Evolutionary conservation across 2,888 invertebrate genomes (phyloP), one percentile per base, ranked within the genome.

Genomic region (Eurytoma californica): DNA sequence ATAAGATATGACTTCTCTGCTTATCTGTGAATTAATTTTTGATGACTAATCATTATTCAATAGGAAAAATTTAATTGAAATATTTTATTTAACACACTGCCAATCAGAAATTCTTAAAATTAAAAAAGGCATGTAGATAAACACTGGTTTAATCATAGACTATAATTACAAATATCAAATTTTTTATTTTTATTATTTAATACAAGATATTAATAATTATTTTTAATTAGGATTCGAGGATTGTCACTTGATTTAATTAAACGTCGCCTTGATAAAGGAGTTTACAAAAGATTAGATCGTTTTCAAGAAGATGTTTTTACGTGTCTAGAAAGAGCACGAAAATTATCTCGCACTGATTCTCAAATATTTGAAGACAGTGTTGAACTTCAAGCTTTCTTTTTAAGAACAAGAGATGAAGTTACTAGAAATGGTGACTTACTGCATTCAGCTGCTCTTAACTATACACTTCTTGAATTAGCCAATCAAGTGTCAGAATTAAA

Each of bases 271-370:
- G 98, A 99, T 88, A 94, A 96, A 89, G 97, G 97, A 0, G 93
- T 97, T 3, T 99, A 99, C 90, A 95, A 96, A 85, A 93, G 99
- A 7, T 91, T 99, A 82, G 99, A 99, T 90, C 93, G 95, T 76
- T 99, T 99, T 91, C 99, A 99, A 91, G 97, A 97, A 86, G 99
- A 99, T 88, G 94, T 99, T 88, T 99, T 99, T 89, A 93, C 95
- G 53, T 97, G 98, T 82, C 94, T 99, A 88, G 97, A 98, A 86
- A 92, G 96, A 84, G 98, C 98, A 0, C 93, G 99, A 3, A 94
- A 94, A 80, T 91, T 97, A 0, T 96, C 97, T 0, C 93, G 97
- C 16, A 95, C 97, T 0, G 98, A 98, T 91, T 98, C 98, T 3
- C 97, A 97, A 88, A 94, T 97, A 65, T 99, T 98, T 91, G 98